These are phyloP conservation scores for Archegozetes longisetosus DNA, from an alignment of 1,140 invertebrate species.

Conservation along the genomic window DNA sequence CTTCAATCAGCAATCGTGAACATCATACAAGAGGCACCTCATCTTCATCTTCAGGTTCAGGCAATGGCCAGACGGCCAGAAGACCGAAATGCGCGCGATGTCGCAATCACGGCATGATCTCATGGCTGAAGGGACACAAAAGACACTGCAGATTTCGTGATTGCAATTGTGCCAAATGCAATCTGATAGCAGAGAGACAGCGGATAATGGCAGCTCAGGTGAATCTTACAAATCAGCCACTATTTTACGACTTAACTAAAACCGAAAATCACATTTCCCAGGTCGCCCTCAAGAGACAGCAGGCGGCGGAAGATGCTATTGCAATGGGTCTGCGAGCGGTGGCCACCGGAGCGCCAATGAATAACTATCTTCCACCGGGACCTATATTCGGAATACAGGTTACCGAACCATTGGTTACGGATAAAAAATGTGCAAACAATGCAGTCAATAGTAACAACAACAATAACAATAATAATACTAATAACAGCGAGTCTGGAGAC, in stretches of 20 bases:
- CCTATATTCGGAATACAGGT: slow-evolving; percentile 56
- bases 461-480: slow-evolving; percentile 1
- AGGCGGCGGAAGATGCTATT: slow-evolving; percentile 92
- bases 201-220: slow-evolving; percentile 89
- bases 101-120: slow-evolving; percentile 86
- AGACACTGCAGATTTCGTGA: slow-evolving; percentile 70
- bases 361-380: slow-evolving; percentile 60
- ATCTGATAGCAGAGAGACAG: slow-evolving; percentile 82
- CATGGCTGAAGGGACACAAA: slow-evolving; percentile 84
- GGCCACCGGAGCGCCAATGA: slow-evolving; percentile 60
- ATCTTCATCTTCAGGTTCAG: not conserved
- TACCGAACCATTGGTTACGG: slow-evolving; percentile 23
- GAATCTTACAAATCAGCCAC: not conserved
- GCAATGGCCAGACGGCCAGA: slow-evolving; percentile 1
- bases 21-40: not conserved
- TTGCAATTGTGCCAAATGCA: slow-evolving; percentile 71
- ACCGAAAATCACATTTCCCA: not conserved
- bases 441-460: not conserved
- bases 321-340: slow-evolving; percentile 79
- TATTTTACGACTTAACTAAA: too few species aligned
- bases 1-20: not conserved
- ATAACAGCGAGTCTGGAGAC: not conserved
- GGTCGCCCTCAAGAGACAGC: slow-evolving; percentile 82
- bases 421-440: too few species aligned
- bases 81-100: slow-evolving; percentile 83